Base-by-base conservation (phyloP, 1,140 invertebrate genomes). In the Bilobella aurantiaca region DNA sequence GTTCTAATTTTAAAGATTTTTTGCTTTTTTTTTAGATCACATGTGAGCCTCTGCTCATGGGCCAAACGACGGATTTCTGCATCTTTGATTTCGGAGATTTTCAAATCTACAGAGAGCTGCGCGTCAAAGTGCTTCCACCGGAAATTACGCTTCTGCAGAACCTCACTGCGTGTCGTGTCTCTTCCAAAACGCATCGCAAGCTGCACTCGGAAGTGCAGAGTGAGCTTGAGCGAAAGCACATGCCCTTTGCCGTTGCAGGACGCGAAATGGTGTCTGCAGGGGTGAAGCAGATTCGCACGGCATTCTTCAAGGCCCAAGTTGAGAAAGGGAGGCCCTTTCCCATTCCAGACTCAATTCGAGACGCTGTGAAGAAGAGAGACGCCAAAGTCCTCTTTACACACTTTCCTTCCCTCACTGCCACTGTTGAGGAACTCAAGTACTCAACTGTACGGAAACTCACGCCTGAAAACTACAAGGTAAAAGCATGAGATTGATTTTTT, bases 31-130 rank as follows among this genome's bases (percentile, higher is more conserved):
- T 14, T 5, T 53, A 53, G 49, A 23, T 53, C 21, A 53, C 5
- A 16, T 53, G 49, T 53, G 49, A 53, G 23, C 5, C 12, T 16
- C 14, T 5, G 25, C 23, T 18, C 23, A 23, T 53, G 14, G 12
- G 12, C 8, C 14, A 53, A 18, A 53, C 49, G 23, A 14, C 5
- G 49, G 49, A 53, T 53, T 14, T 53, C 49, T 12, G 12, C 49
- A 53, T 53, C 14, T 53, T 53, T 53, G 49, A 53, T 53, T 53
- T 53, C 25, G 49, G 49, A 53, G 49, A 53, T 14, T 53, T 53
- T 23, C 12, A 53, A 53, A 53, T 53, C 49, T 53, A 53, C 23
- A 53, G 25, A 23, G 49, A 53, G 21, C 49, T 53, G 14, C 49
- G 49, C 3, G 49, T 53, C 12, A 53, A 23, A 53, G 21, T 53